Evolutionary conservation across 2,888 invertebrate genomes (phyloP), one percentile per base, ranked within the genome.

Genomic region (Clitarchus hookeri): DNA sequence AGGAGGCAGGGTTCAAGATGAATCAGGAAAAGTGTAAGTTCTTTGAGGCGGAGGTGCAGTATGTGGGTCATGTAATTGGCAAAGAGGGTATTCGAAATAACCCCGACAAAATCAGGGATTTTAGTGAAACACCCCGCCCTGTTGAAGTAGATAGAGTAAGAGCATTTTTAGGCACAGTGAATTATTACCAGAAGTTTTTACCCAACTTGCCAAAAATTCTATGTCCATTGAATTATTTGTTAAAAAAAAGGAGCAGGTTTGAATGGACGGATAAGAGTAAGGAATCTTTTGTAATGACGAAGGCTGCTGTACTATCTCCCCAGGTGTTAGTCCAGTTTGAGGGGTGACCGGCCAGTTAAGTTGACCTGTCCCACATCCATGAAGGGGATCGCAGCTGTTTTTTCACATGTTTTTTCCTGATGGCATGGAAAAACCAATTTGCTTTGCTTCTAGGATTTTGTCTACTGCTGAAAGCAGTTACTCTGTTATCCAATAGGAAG

Each of bases 11-110:
- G n/a, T n/a, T n/a, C n/a, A n/a, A n/a, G n/a, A n/a, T 91, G 12
- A 90, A 90, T 44, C 84, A 84, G 13, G 85, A 87, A 11, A 91
- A 91, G 85, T 90, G 90, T n/a, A n/a, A n/a, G n/a, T n/a, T n/a
- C n/a, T n/a, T n/a, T n/a, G n/a, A n/a, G n/a, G n/a, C n/a, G n/a
- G 88, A 54, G 88, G 26, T 90, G 91, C 86, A 87, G 90, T 27
- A 16, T 88, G 54, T 16, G 84, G 0, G 85, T 85, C n/a, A 87
- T 86, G 86, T 88, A 23, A 90, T 91, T 84, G 89, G 90, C 86
- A 89, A 88, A 86, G 77, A 89, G 11, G 90, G 90, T 6, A 89
- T 91, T 48, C 89, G 89, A 13, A 91, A 90, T 86, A 88, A 89
- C 83, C 86, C 88, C 27, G 88, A 87, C 0, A 91, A 91, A 88